Evolutionary conservation across 1,140 invertebrate genomes (phyloP), one percentile per base, ranked within the genome.

Genomic region (Phortica variegata): DNA sequence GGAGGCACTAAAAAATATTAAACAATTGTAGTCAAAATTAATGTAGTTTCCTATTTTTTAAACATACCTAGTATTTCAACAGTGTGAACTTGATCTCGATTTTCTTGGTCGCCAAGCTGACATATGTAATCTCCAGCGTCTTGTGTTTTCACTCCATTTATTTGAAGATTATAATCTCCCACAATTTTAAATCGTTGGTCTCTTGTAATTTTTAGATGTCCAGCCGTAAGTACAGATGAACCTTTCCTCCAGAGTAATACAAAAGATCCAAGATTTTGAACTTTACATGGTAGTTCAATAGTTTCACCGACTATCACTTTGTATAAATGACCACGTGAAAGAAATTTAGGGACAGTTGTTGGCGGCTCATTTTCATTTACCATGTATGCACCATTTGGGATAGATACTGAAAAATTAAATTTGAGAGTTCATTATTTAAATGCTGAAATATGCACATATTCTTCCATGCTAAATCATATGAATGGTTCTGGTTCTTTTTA

Each of bases 251-350:
- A 85, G 37, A 85, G 73, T 20, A 85, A 65, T 18, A 84, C 82
- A 59, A 79, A 84, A 2, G 77, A 78, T 23, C 82, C 83, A 54
- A 89, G 77, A 75, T 89, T 87, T 58, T 88, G 84, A 2, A 88
- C 86, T 78, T 88, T 86, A 59, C 87, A 89, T 5, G 87, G 87
- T 33, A 89, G 69, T 23, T 86, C 80, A 15, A 88, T 79, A 1
- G 85, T 88, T 65, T 89, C 87, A 3, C 86, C 87, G 2, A 85
- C 84, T n/a, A 88, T 86, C 0, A 84, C 85, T 58, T 85, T 79
- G 73, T 86, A 88, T 2, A 84, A 85, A 58, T 87, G 87, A 0
- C 85, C 85, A 36, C 84, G 77, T 0, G 86, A 87, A 39, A 87
- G 61, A 58, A 89, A 89, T 60, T 83, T 81, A 0, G 87, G 87